Base-by-base conservation (phyloP, 92 coral and sea anemone species). In the Anthopleura xanthogrammica region DNA sequence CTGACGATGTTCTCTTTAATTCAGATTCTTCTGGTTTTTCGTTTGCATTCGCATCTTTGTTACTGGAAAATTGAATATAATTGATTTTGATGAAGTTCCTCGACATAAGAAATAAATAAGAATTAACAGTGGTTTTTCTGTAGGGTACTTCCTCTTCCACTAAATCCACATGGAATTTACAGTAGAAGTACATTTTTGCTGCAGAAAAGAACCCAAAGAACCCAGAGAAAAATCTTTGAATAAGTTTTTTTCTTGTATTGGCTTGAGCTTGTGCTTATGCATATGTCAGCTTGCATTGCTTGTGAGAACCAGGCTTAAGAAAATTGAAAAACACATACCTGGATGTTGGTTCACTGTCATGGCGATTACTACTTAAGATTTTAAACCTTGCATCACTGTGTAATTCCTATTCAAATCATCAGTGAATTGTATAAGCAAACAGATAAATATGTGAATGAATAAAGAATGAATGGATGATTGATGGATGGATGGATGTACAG, bases 341-440 rank as follows among this genome's bases (percentile, higher is more conserved):
- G 9, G 82, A 46, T 4, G 82, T 55, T 66, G 66, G 22, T 41
- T 86, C 75, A 46, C 88, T 83, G 43, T 64, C 87, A 50, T 87
- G 83, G 65, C 99, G 88, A 78, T 83, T 81, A 57, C 86, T 87
- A 55, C 95, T 92, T 78, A 96, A 80, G 19, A 96, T 90, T 83
- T 91, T 91, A 82, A 94, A 96, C 75, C 99, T 92, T 41, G 99
- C 92, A 71, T 92, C 94, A 80, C 95, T 98, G 76, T 91, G 88
- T 60, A 84, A 72, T 78, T 80, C 87, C 98, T 96, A 48, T 16
- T 3, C 11, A 62, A 62, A 62, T 20, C 20, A 0, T 20, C 24
- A 62, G 70, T 29, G 19, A n/a, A 20, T 0, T 5, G 19, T 20
- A 2, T 20, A 62, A 62, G 9, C 0, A 20, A 7, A 23, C 70